These are phyloP conservation scores for Frankliniella intonsa DNA, from an alignment of 2,888 invertebrate species.

Conservation along the genomic window DNA sequence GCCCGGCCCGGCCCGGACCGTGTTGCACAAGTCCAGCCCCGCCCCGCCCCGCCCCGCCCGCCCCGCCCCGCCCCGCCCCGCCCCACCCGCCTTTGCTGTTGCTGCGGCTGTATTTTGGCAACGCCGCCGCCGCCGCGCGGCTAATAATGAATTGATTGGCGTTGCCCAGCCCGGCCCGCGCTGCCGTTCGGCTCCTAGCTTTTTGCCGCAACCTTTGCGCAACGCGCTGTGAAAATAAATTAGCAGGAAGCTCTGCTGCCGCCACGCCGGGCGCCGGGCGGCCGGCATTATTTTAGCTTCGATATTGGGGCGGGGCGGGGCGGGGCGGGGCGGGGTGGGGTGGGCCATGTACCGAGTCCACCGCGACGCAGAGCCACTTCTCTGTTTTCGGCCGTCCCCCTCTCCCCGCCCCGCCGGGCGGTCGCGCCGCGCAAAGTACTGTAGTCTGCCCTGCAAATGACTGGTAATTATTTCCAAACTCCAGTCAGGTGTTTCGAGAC, in stretches of 20 bases:
- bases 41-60: background rate
- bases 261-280: background rate
- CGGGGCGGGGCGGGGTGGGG: too few relatives aligned
- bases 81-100: background rate
- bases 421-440: background rate
- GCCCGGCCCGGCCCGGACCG: too few relatives aligned
- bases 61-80: too few relatives aligned
- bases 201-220: background rate
- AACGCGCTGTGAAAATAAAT: background rate
- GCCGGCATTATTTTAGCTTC: background rate
- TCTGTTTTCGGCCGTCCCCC: background rate
- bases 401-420: background rate
- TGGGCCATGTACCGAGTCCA: too few relatives aligned
- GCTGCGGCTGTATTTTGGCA: background rate
- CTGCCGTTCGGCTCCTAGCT: background rate
- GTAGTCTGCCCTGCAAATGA: background rate
- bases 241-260: too few relatives aligned
- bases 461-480: slow-evolving; percentile 14
- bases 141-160: background rate
- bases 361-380: too few relatives aligned
- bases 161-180: background rate
- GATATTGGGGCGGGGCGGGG: too few relatives aligned
- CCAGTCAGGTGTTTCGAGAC: background rate
- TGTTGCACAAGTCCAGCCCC: too few relatives aligned
- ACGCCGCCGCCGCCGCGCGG: background rate